Evolutionary conservation across 2,888 invertebrate genomes (phyloP).

Genomic region (Polietes domitor): DNA sequence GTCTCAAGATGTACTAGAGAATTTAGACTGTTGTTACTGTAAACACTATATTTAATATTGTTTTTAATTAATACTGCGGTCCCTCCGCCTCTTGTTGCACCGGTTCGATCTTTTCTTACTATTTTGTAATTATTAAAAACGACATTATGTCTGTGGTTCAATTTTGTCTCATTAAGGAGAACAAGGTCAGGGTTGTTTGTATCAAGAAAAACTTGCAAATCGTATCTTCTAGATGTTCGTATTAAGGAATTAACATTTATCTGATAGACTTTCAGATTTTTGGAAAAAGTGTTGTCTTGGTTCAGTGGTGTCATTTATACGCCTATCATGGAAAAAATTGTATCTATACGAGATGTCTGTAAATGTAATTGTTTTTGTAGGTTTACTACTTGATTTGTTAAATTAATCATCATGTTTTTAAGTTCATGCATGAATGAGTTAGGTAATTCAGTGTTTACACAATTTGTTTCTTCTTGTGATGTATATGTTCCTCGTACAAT

Average conservation of each 20-base stretch:
- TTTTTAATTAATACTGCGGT: conserved; percentile 16
- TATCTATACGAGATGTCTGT: not conserved
- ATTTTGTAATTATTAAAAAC: not conserved
- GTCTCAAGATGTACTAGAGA: conserved; percentile 15
- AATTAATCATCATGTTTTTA: not conserved
- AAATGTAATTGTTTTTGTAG: not conserved
- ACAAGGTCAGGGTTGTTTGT: not conserved
- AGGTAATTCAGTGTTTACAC: too few species aligned
- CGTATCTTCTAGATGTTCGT: not conserved
- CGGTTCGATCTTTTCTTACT: not conserved
- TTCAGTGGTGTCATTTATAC: not conserved
- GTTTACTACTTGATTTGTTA: not conserved
- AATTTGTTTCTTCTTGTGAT: too few species aligned
- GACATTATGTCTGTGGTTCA: not conserved
- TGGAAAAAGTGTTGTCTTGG: not conserved
- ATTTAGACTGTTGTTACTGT: conserved; percentile 4
- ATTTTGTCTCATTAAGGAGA: not conserved
- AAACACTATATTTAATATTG: not conserved
- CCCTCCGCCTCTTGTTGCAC: not conserved
- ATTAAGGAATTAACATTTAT: not conserved
- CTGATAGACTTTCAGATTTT: not conserved
- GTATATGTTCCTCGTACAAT: too few species aligned
- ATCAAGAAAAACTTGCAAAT: not conserved
- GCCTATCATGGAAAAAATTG: not conserved
- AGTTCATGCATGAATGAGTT: too few species aligned